Evolutionary conservation across 2,113 vertebrate genomes (phyloP), one percentile per base, ranked within the genome.

Genomic region (Martes martes): DNA sequence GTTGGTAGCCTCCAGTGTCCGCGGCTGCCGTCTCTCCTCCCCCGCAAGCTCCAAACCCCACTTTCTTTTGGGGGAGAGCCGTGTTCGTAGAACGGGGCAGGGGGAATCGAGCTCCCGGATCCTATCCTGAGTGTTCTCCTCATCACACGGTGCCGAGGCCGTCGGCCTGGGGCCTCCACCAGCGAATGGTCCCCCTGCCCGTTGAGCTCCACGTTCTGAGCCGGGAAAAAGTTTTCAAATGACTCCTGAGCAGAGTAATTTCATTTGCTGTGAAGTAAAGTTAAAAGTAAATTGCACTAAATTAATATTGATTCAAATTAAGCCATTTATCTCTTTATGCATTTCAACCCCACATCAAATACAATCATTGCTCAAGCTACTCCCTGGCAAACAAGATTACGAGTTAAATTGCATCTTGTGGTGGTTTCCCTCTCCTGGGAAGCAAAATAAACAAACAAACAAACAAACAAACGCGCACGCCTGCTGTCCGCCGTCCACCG

Each of bases 241-340:
- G 85, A 95, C 83, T 97, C 98, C 92, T 81, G 96, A 98, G 91
- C 74, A 95, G 2, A 42, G 94, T 98, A 98, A 98, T 98, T 98
- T 97, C 97, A 97, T 99, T 98, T 98, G 94, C 98, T 95, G 91
- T 95, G 98, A 98, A 98, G 98, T 97, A 96, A 98, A 98, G 98
- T 98, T 95, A 95, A 97, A 97, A 97, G 95, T 94, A 98, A 98
- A 98, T 97, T 97, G 98, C 96, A 96, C 98, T 98, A 98, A 99
- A 99, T 99, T 98, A 99, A 99, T 99, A 99, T 99, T 97, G 98
- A 99, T 98, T 98, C 98, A 98, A 98, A 99, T 99, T 98, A 99
- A 98, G 97, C 96, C 98, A 97, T 99, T 99, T 98, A 98, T 98
- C 98, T 99, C 98, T 97, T 97, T 97, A 97, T 97, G 96, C 95